A percentile compares a stretch with the other conserved stretches of the same genome.
phyloP scores from a whole-genome alignment of 2,888 invertebrate genomes.

The Lasiommata megera region DNA sequence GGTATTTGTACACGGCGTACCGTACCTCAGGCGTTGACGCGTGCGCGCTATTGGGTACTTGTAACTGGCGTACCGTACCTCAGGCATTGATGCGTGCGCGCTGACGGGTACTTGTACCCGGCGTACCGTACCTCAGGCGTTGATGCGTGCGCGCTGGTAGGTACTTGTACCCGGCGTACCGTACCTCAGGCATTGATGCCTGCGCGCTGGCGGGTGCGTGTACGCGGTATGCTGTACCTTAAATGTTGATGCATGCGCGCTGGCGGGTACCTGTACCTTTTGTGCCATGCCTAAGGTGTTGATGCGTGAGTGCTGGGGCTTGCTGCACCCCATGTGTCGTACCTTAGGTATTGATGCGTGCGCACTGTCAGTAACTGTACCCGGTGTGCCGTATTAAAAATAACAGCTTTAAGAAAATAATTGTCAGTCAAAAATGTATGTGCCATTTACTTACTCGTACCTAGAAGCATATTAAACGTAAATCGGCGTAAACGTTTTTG shows the following conservation, averaged over 20 bases:
- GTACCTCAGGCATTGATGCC: slow-evolving; percentile 70
- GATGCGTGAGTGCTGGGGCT: no score
- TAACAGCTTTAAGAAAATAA: slow-evolving; percentile 33
- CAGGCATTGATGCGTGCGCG: no score
- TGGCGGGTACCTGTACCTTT: slow-evolving; percentile 40
- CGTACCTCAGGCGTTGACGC: no score
- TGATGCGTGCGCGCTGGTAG: slow-evolving; percentile 62
- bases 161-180: slow-evolving; percentile 14
- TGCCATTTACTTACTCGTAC: slow-evolving; percentile 31
- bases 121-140: slow-evolving; percentile 61
- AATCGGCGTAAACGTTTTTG: slow-evolving; percentile 23
- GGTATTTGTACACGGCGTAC: no score
- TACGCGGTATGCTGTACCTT: slow-evolving; percentile 47
- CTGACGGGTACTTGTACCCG: no score
- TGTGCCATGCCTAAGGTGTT: no score
- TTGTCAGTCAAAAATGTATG: slow-evolving; percentile 33
- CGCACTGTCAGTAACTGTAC: slow-evolving; percentile 51
- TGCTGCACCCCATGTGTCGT: slow-evolving; percentile 23
- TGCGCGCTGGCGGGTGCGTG: slow-evolving; percentile 53
- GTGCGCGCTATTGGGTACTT: no score
- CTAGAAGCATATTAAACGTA: slow-evolving; percentile 22
- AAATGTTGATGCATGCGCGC: slow-evolving; percentile 66
- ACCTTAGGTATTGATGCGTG: slow-evolving; percentile 70
- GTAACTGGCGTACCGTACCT: no score
- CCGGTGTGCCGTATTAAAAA: slow-evolving; percentile 9